Evolutionary conservation across 2,797 vertebrate genomes (phyloP).

Genomic region (Sciurus carolinensis): DNA sequence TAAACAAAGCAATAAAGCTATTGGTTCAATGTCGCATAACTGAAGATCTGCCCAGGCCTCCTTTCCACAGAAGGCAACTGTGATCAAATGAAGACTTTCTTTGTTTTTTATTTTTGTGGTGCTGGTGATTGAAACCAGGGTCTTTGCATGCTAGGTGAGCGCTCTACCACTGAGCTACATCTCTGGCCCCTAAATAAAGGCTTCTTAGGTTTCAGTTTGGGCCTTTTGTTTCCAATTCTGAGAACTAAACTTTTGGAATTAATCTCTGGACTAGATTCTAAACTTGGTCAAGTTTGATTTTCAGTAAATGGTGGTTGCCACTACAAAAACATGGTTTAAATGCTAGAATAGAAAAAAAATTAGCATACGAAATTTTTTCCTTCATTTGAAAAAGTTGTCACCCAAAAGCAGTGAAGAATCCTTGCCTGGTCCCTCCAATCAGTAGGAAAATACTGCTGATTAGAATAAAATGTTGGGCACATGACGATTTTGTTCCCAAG

Average conservation of each 20-base stretch:
- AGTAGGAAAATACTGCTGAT: background rate
- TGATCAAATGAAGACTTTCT: background rate
- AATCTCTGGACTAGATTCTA: background rate
- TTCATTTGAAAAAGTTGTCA: conserved; percentile 16
- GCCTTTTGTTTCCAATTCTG: background rate
- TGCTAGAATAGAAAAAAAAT: background rate
- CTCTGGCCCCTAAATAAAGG: background rate
- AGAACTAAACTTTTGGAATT: background rate
- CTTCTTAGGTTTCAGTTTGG: background rate
- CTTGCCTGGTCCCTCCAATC: background rate
- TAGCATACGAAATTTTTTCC: background rate
- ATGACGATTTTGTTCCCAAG: background rate
- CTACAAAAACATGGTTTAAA: background rate
- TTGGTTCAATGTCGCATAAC: background rate
- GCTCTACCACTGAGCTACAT: background rate
- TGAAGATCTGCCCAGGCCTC: background rate
- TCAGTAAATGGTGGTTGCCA: background rate
- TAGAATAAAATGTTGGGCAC: background rate
- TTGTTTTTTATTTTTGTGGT: background rate
- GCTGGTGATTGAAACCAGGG: background rate
- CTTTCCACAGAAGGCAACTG: background rate
- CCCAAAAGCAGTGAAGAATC: background rate
- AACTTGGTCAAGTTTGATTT: conserved; percentile 22
- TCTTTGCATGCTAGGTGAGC: background rate
- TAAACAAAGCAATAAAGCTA: background rate